phyloP scores from a whole-genome alignment of 2,888 invertebrate species.

The Tineola bisselliella region DNA sequence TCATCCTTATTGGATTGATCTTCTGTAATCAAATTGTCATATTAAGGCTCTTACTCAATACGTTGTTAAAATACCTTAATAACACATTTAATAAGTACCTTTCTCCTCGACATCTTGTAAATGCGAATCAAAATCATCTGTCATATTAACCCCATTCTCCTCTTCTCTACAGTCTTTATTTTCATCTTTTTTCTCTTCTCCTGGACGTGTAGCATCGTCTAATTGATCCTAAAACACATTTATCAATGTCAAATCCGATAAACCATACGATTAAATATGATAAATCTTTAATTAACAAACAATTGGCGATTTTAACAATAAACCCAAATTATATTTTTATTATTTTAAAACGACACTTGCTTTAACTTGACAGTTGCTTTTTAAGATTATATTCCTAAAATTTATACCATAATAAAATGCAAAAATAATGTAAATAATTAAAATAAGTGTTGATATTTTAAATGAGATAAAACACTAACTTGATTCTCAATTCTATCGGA shows the following conservation, averaged over 20 bases:
- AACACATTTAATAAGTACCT: conserved; percentile 33
- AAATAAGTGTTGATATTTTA: too few species aligned
- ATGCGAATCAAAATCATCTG: conserved; percentile 93
- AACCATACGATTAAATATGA: too few species aligned
- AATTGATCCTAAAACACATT: conserved; percentile 77
- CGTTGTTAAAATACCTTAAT: neutral
- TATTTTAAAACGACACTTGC: too few species aligned
- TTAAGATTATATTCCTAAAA: too few species aligned
- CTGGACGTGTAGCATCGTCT: conserved; percentile 84
- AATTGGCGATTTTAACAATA: too few species aligned
- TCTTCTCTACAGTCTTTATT: conserved; percentile 86
- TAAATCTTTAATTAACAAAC: too few species aligned
- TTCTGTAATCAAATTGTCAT: conserved; percentile 28
- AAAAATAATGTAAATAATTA: neutral
- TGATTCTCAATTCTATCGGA: conserved; percentile 87
- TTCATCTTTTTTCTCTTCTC: conserved; percentile 79
- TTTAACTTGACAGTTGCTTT: too few species aligned
- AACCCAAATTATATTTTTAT: too few species aligned
- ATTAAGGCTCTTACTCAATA: too few species aligned
- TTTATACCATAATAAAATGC: too few species aligned
- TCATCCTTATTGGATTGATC: conserved; percentile 71
- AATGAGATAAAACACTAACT: conserved; percentile 26
- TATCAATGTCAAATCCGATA: too few species aligned
- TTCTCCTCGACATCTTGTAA: conserved; percentile 80
- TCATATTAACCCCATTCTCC: conserved; percentile 94